Conservation (phyloP, 2,888 invertebrate species). For the Troides helena region DNA sequence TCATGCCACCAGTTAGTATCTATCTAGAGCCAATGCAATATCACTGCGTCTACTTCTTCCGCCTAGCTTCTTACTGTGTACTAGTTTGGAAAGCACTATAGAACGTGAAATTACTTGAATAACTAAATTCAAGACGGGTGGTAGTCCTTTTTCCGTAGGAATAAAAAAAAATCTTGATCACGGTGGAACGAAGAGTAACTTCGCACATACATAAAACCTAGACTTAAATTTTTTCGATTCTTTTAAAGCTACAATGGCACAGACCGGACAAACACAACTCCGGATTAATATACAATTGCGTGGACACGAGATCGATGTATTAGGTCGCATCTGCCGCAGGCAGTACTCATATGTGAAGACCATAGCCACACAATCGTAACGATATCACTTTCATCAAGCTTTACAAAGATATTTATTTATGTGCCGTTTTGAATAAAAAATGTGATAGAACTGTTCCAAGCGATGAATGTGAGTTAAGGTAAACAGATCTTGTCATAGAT, state of each 20-base stretch:
- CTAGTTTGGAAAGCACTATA: no score
- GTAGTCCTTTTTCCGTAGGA: no score
- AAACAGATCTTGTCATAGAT: background rate
- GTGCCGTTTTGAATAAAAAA: background rate
- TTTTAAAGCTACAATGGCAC: background rate
- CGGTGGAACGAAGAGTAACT: no score
- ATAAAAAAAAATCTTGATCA: no score
- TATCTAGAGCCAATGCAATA: no score
- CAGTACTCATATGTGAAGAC: slow-evolving; percentile 24
- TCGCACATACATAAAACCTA: background rate
- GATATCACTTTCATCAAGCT: slow-evolving; percentile 1
- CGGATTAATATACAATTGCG: slow-evolving; percentile 64
- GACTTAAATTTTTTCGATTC: background rate
- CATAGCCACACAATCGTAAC: background rate
- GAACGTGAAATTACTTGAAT: no score
- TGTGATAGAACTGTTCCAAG: background rate
- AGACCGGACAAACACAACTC: slow-evolving; percentile 38
- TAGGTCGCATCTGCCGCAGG: slow-evolving; percentile 64
- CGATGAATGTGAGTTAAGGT: background rate
- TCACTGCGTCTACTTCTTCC: no score
- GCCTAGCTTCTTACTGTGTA: no score
- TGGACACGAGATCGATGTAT: slow-evolving; percentile 66
- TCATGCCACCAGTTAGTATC: no score
- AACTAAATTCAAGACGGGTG: no score
- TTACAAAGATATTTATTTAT: background rate